Base-by-base conservation (phyloP, 2,888 invertebrate species). In the Drosophila histrio region DNA sequence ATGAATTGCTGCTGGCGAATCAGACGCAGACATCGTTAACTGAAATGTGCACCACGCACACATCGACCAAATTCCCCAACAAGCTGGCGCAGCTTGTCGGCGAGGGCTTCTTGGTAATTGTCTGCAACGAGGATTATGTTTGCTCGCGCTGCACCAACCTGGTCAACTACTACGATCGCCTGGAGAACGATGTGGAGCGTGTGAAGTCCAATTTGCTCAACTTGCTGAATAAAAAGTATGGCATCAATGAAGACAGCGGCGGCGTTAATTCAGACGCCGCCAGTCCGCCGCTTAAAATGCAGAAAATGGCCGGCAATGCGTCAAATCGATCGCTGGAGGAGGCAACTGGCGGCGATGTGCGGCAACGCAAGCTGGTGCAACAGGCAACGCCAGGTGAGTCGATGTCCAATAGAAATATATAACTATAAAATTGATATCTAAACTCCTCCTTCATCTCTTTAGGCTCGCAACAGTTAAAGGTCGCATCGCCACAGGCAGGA, bases 41-140 rank as follows among this genome's bases (percentile, higher is more conserved):
- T 36, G 92, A 92, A 30, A 89, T 91, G 79, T 78, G 82, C 39
- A 92, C 92, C 53, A 85, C 91, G 26, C 91, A 91, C 77, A 91
- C 92, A 9, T 90, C 91, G 50, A 92, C 92, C 50, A 92, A 92
- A 68, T 90, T 92, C 53, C 92, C 93, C 50, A 92, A 92, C 72
- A 93, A 93, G 89, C 91, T 93, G 72, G 92, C 92, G 1, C 92
- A 92, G 79, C 79, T 93, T 46, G 91, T 93, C 54, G 93, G 93
- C 24, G 92, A 92, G 80, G 91, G 91, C 7, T 93, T 92, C 76
- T 89, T 92, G 79, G 92, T 93, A 2, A 91, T 93, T 60, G 91
- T 93, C 2, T 92, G 92, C 56, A 90, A 89, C 2, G 92, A 92
- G 49, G 93, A 93, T 82, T 91, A 91, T 21, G 90, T 93, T 4